Conservation (phyloP, 2,113 vertebrate genomes). For the Chitala chitala region DNA sequence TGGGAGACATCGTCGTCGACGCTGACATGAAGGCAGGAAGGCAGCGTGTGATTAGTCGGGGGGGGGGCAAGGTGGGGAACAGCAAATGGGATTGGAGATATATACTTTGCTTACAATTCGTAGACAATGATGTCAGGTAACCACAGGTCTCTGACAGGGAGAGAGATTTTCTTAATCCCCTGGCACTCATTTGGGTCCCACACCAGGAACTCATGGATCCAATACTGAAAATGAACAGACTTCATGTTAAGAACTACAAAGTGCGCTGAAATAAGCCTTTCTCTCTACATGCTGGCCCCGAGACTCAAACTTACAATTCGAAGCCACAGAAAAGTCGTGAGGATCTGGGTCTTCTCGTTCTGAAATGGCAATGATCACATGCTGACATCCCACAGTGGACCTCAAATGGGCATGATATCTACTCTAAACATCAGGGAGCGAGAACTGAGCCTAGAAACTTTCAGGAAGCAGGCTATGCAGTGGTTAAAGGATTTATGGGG, state of each 20-base stretch:
- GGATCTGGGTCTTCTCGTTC: slow-evolving; percentile 65
- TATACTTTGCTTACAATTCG: slow-evolving; percentile 58
- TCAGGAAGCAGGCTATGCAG: no score
- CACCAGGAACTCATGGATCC: slow-evolving; percentile 65
- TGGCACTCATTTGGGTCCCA: slow-evolving; percentile 65
- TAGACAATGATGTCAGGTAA: slow-evolving; percentile 70
- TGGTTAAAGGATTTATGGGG: no score
- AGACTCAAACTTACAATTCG: slow-evolving; percentile 50
- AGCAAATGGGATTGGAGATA: no score
- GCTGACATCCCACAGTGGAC: background rate
- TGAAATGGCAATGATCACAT: background rate
- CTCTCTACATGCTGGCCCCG: background rate
- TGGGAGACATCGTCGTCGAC: slow-evolving; percentile 67
- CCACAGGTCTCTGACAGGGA: slow-evolving; percentile 68
- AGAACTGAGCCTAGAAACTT: no score
- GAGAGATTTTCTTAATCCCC: slow-evolving; percentile 58
- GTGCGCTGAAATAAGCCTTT: background rate
- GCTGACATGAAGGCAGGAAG: slow-evolving; percentile 38
- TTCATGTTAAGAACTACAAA: background rate
- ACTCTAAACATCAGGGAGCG: background rate
- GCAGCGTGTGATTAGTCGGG: background rate
- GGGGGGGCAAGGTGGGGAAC: background rate
- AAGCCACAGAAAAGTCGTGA: slow-evolving; percentile 72
- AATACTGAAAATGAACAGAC: slow-evolving; percentile 50
- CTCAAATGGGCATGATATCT: background rate